Base-by-base conservation (phyloP, 2,888 invertebrate genomes). In the Endotricha flammealis region DNA sequence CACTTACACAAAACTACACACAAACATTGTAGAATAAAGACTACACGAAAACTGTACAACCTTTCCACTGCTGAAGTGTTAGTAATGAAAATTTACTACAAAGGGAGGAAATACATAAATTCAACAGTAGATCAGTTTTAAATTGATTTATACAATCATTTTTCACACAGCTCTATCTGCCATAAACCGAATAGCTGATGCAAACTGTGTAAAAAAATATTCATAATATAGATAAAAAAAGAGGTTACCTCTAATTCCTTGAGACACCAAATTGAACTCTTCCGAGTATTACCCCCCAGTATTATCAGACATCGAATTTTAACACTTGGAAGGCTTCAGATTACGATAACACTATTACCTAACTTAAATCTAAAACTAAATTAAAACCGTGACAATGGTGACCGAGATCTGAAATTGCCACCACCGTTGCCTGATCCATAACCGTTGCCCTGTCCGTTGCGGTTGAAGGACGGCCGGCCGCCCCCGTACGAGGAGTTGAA, bases 261-360 rank as follows among this genome's bases (percentile, higher is more conserved):
- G 60, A 64, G 64, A 70, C 65, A 69, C n/a, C 70, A 69, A 64
- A 47, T 60, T 66, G 71, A 74, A 78, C 73, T 72, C 80, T 74
- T 74, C 74, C 70, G 63, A 78, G 78, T 70, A 78, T 78, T 78
- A 79, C 77, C 83, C 81, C 41, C 80, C 78, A 77, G 80, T 72
- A 74, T 77, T 68, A 62, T 53, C 50, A 64, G 66, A 76, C 76
- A 79, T 76, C 72, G 83, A 83, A 85, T 82, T 80, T 68, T 72
- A 82, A 78, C 73, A 81, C 82, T 76, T 73, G 78, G 80, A 85
- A 86, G 85, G 86, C 86, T 85, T 85, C 86, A 83, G 86, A 85
- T 81, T 76, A 82, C 81, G 71, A 74, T 85, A 83, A 85, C 82
- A 85, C 85, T 85, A 85, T 77, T 42, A 81, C 83, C 83, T 83